phyloP scores from a whole-genome alignment of 2,888 invertebrate genomes.

The Monoplex corrugatus region DNA sequence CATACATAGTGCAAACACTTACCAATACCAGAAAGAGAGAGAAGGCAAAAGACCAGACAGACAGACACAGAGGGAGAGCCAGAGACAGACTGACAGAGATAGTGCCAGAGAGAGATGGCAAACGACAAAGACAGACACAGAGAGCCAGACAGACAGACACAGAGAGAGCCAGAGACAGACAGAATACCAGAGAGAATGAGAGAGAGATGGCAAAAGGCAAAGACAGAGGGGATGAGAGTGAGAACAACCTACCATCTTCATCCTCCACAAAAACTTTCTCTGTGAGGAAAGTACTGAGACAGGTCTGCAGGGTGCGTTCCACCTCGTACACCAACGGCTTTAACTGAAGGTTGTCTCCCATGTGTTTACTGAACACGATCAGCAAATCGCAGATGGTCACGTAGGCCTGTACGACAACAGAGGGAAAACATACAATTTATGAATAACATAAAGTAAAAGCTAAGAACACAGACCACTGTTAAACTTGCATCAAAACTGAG shows the following conservation, averaged over 20 bases:
- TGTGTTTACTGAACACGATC: conserved; percentile 94
- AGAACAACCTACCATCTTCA: conserved; percentile 91
- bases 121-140: neutral
- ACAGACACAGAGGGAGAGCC: conserved; percentile 2
- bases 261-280: conserved; percentile 96
- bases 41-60: neutral
- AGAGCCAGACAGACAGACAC: neutral
- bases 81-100: neutral
- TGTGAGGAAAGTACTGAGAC: conserved; percentile 95
- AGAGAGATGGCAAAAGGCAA: no score
- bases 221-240: no score
- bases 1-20: no score
- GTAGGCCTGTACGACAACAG: conserved; percentile 87
- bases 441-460: neutral
- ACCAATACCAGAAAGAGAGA: no score
- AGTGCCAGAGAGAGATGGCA: no score
- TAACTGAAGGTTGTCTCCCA: conserved; percentile 82
- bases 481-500: neutral
- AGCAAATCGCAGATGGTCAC: conserved; percentile 97
- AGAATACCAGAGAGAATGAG: no score
- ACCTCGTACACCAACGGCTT: conserved; percentile 89
- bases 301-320: conserved; percentile 88
- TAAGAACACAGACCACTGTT: neutral
- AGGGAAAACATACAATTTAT: no score
- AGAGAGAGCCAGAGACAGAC: neutral